Percentiles rank a stretch among this genome's conserved stretches.
Evolutionary conservation across 1,140 invertebrate species (phyloP).

Genomic region (Calephelis virginiensis): DNA sequence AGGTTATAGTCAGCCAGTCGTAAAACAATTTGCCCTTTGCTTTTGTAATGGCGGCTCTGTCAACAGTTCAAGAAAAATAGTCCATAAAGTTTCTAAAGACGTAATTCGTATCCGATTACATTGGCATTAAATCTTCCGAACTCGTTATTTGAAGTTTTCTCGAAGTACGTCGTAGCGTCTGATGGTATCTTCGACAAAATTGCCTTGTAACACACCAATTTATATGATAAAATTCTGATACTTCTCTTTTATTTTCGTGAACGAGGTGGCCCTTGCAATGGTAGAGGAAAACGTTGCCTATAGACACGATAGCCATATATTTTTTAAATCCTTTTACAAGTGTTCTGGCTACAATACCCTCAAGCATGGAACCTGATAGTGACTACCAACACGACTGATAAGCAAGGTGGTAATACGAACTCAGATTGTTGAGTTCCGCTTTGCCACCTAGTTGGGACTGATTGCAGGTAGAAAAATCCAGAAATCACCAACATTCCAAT

Average conservation of each 20-base stretch:
- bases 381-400: too few relatives aligned
- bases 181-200: slow-evolving; percentile 60
- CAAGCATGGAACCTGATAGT: too few relatives aligned
- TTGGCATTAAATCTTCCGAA: slow-evolving; percentile 64
- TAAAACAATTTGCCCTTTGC: slow-evolving; percentile 8
- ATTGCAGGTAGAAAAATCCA: too few relatives aligned
- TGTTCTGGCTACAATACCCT: too few relatives aligned
- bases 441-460: too few relatives aligned
- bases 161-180: slow-evolving; percentile 51
- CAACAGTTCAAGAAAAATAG: slow-evolving; percentile 28
- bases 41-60: slow-evolving; percentile 9
- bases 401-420: too few relatives aligned
- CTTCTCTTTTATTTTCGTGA: slow-evolving; percentile 19
- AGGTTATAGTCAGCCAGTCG: background rate
- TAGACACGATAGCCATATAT: too few relatives aligned
- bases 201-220: slow-evolving; percentile 49
- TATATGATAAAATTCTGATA: slow-evolving; percentile 66
- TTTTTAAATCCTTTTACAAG: too few relatives aligned
- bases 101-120: slow-evolving; percentile 62
- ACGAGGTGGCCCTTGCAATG: too few relatives aligned
- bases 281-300: too few relatives aligned
- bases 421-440: too few relatives aligned
- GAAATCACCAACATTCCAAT: too few relatives aligned
- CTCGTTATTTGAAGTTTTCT: slow-evolving; percentile 70
- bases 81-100: slow-evolving; percentile 45